phyloP scores from a whole-genome alignment of 2,797 vertebrate genomes.

The Rhincodon typus region DNA sequence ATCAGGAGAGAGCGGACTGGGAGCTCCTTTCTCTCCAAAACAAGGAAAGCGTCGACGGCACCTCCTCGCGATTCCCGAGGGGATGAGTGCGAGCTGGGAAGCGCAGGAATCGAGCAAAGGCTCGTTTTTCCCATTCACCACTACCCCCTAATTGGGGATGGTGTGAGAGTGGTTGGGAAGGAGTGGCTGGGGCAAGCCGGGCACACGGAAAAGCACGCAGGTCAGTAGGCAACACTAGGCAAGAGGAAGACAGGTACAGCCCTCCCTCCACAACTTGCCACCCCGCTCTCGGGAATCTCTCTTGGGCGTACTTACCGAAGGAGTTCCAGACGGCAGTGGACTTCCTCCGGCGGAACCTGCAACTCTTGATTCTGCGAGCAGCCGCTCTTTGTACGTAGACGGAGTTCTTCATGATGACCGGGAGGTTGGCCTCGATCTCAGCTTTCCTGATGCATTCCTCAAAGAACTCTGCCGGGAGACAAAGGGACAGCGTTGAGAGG shows the following conservation, averaged over 20 bases:
- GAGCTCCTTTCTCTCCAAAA: neutral
- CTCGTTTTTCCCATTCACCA: neutral
- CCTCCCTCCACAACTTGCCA: neutral
- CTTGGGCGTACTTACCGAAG: neutral
- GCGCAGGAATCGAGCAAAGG: neutral
- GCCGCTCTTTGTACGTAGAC: conserved; percentile 92
- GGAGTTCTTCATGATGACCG: conserved; percentile 93
- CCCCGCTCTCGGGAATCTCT: neutral
- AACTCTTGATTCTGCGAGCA: conserved; percentile 91
- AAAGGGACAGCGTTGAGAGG: neutral
- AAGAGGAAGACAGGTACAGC: too few species aligned
- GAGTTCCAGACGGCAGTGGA: conserved; percentile 66
- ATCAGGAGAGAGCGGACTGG: neutral
- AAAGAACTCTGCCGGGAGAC: conserved; percentile 71
- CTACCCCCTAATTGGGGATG: neutral
- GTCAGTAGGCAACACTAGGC: too few species aligned
- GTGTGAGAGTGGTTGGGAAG: too few species aligned
- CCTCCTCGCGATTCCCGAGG: neutral
- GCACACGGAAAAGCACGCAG: too few species aligned
- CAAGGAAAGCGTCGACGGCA: too few species aligned
- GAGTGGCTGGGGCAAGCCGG: too few species aligned
- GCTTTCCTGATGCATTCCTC: conserved; percentile 93
- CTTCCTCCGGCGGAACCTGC: conserved; percentile 76
- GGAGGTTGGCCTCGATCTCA: conserved; percentile 90
- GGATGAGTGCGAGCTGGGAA: neutral